Base-by-base conservation (phyloP, 2,888 invertebrate species). In the Acronicta aceris region DNA sequence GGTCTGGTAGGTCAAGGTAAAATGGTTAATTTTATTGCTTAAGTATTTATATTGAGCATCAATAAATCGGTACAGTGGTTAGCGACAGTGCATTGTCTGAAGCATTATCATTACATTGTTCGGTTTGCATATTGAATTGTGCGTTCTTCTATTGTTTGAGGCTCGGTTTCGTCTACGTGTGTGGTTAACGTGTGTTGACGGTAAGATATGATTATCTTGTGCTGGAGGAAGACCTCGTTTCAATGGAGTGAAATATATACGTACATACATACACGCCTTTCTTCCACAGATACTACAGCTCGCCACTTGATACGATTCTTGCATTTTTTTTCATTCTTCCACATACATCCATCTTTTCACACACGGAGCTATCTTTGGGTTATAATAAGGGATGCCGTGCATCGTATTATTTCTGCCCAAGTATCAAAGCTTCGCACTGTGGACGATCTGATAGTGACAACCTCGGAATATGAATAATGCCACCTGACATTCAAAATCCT, bases 91-190 rank as follows among this genome's bases (percentile, higher is more conserved):
- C 89, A 92, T 92, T 93, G 93, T 91, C 86, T 92, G 85, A 86
- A 84, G 84, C 81, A 90, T 89, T 88, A 92, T 91, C 89, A 89
- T 90, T 91, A 92, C 89, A 93, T 94, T 94, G 93, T 93, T 93
- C 90, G 82, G 86, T 88, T 88, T 88, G 93, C 90, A 92, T 93
- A 93, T 94, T 94, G 92, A 93, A 93, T 92, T 92, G 92, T 91
- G 91, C 89, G 90, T 92, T 87, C 78, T 49, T 81, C 90, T 90
- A 93, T 94, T 93, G 92, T 94, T 91, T 92, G 88, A 87, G 81
- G 78, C 70, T 68, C 74, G 78, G 70, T 83, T 74, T 72, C 57
- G 59, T 76, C 92, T 84, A 90, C 91, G 93, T 93, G 94, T 94
- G 94, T 89, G 94, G 93, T 83, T 69, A 59, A 49, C 58, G 43